A percentile compares a stretch with the other conserved stretches of the same genome.
phyloP scores from a whole-genome alignment of 1,140 invertebrate species.

The Cephus cinctus region DNA sequence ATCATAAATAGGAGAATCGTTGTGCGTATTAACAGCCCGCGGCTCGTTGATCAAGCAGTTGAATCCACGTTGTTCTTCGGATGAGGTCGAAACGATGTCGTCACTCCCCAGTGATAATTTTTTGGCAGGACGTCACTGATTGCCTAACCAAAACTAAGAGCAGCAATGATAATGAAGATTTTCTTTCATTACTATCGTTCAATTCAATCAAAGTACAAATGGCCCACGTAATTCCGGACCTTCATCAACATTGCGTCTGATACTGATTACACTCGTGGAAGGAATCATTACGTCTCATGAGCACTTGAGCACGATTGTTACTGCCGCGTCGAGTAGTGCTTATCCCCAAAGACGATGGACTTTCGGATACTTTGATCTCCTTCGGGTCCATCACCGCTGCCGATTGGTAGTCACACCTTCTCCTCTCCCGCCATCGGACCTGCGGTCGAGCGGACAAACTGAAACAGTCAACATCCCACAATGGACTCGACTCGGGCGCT shows the following conservation, averaged over 20 bases:
- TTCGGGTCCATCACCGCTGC: constrained; percentile 33
- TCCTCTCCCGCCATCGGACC: constrained; percentile 59
- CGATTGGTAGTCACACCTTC: constrained; percentile 61
- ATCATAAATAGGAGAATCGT: no score
- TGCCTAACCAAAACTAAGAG: no score
- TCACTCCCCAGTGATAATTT: no score
- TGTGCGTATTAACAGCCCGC: no score
- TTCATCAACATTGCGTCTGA: constrained; percentile 39
- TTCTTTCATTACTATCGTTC: no score
- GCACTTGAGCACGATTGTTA: constrained; percentile 18
- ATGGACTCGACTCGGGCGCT: constrained; percentile 46
- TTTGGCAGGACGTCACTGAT: no score
- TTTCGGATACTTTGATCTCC: constrained; percentile 18
- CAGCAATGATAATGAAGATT: no score
- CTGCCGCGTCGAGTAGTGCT: constrained; percentile 9
- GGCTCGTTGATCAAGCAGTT: no score
- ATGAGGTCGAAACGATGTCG: no score
- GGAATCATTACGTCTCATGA: constrained; percentile 26
- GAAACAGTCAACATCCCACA: constrained; percentile 54
- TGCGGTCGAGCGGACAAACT: constrained; percentile 60
- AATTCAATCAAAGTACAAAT: no score
- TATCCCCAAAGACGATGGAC: constrained; percentile 13
- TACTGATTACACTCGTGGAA: constrained; percentile 19
- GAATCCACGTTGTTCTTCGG: no score
- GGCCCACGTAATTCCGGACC: constrained; percentile 1